Percentiles rank a stretch among this genome's conserved stretches.
Evolutionary conservation across 2,888 invertebrate species (phyloP).

Genomic region (Melangyna quadrimaculata): DNA sequence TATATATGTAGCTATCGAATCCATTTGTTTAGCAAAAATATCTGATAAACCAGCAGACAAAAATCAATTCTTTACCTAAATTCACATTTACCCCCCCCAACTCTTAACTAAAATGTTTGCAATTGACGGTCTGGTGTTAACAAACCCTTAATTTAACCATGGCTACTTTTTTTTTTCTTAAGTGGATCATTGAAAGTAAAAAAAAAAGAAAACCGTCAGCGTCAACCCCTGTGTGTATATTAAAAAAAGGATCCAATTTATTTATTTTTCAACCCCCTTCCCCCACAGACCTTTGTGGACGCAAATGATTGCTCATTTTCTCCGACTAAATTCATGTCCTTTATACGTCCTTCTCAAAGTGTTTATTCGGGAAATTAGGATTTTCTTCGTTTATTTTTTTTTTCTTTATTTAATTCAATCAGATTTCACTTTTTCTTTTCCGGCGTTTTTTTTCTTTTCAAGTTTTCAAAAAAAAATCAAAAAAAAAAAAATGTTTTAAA

Average conservation of each 20-base stretch:
- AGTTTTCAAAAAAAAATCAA: neutral
- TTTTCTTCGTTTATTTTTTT: conserved; percentile 48
- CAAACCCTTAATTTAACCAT: conserved; percentile 57
- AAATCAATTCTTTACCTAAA: neutral
- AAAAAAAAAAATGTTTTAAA: conserved; percentile 39
- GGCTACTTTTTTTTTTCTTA: conserved; percentile 42
- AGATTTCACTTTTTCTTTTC: conserved; percentile 59
- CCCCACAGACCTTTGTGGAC: conserved; percentile 52
- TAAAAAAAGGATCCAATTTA: conserved; percentile 62
- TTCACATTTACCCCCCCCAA: neutral
- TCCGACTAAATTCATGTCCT: conserved; percentile 20
- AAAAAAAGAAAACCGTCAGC: conserved; percentile 34
- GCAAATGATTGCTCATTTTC: conserved; percentile 71
- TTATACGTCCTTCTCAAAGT: conserved; percentile 24
- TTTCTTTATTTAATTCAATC: conserved; percentile 70
- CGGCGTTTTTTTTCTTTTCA: conserved; percentile 16
- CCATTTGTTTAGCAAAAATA: no score
- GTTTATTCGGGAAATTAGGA: conserved; percentile 70
- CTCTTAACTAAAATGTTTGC: conserved; percentile 24
- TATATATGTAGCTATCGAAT: no score
- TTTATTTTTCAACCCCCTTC: conserved; percentile 25
- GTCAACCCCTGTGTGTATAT: conserved; percentile 52
- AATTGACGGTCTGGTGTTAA: conserved; percentile 62
- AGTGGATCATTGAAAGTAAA: conserved; percentile 1
- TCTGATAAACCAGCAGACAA: neutral